These are phyloP conservation scores for Hipposideros armiger DNA, from an alignment of 2,113 vertebrate genomes.

Conservation along the genomic window DNA sequence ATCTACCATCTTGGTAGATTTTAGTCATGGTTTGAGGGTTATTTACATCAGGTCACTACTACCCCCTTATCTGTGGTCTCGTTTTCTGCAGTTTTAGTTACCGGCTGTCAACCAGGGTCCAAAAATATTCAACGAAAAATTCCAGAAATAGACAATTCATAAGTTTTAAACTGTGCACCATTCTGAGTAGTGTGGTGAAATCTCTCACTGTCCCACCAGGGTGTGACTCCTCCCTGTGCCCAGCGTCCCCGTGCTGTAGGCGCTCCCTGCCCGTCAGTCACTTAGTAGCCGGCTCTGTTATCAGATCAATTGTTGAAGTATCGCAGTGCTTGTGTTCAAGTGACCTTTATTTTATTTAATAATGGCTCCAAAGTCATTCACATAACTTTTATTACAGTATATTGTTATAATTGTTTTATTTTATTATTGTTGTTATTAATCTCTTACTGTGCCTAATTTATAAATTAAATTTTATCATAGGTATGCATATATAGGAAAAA, in stretches of 20 bases:
- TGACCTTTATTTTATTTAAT: background rate
- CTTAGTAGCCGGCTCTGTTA: background rate
- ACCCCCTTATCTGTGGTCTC: background rate
- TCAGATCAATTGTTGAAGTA: background rate
- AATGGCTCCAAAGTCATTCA: background rate
- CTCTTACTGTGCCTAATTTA: background rate
- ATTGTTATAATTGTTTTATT: no score
- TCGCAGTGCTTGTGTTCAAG: background rate
- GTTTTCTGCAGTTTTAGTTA: background rate
- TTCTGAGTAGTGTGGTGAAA: background rate
- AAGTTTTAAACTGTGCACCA: background rate
- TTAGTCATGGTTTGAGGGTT: background rate
- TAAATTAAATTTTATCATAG: background rate
- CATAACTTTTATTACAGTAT: no score
- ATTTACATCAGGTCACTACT: background rate
- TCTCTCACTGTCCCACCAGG: background rate
- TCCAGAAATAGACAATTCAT: background rate
- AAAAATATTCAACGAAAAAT: no score
- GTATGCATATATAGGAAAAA: background rate
- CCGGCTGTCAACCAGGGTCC: background rate
- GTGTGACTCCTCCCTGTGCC: background rate
- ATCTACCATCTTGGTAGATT: background rate
- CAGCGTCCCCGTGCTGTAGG: accelerated
- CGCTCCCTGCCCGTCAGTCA: background rate
- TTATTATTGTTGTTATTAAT: background rate